Evolutionary conservation across 2,797 vertebrate species (phyloP).

Genomic region (Atherinosoma microstoma): DNA sequence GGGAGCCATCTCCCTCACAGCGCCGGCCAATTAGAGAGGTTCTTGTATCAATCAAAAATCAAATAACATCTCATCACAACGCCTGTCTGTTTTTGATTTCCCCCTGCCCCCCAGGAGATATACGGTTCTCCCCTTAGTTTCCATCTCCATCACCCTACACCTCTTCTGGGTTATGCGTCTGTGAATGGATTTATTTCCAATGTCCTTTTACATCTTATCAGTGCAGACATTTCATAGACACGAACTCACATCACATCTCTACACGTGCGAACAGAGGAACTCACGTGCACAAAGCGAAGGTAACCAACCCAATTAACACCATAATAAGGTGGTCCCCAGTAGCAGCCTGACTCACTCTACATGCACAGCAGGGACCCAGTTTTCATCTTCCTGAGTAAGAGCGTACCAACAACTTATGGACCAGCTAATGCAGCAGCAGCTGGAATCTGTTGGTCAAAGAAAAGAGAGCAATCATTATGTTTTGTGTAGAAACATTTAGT

Average conservation of each 20-base stretch:
- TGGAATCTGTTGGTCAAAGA: conserved; percentile 1
- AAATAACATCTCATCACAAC: conserved; percentile 80
- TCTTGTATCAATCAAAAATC: conserved; percentile 80
- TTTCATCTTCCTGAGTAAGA: conserved; percentile 35
- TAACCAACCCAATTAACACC: conserved; percentile 80
- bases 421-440: conserved; percentile 16
- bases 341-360: conserved; percentile 41
- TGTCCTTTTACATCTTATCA: conserved; percentile 9
- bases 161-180: conserved; percentile 15
- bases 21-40: conserved; percentile 75
- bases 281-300: conserved; percentile 46
- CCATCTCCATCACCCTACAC: conserved; percentile 42
- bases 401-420: neutral
- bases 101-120: conserved; percentile 46
- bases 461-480: neutral
- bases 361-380: conserved; percentile 38
- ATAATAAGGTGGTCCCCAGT: conserved; percentile 74
- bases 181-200: conserved; percentile 8
- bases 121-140: conserved; percentile 36
- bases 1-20: conserved; percentile 67
- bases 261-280: conserved; percentile 8
- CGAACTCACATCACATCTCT: conserved; percentile 13
- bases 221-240: conserved; percentile 14
- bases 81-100: conserved; percentile 64
- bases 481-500: neutral